Percentiles rank a stretch among this genome's conserved stretches.
Evolutionary conservation across 2,888 invertebrate genomes (phyloP).

Genomic region (Napeogenes sylphis): DNA sequence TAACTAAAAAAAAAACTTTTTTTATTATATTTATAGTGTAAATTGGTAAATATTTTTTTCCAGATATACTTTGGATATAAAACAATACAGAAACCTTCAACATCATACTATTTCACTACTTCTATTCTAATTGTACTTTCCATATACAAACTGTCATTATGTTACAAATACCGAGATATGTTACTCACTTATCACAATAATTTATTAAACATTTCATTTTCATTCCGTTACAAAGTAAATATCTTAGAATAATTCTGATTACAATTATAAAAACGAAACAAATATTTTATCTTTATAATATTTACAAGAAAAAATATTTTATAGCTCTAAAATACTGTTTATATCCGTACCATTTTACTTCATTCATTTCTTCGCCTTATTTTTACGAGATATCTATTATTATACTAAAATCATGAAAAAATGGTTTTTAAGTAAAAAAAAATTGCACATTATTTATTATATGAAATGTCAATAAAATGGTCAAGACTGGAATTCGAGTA

Average conservation of each 20-base stretch:
- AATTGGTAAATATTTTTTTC: no score
- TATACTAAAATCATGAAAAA: neutral
- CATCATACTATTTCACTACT: slow-evolving; percentile 7
- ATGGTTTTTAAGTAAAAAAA: neutral
- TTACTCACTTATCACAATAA: slow-evolving; percentile 43
- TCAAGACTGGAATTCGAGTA: slow-evolving; percentile 24
- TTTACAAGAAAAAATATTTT: no score
- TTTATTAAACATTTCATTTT: slow-evolving; percentile 17
- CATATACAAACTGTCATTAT: slow-evolving; percentile 34
- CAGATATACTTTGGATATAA: slow-evolving; percentile 12
- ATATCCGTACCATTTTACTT: neutral
- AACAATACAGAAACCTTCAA: slow-evolving; percentile 26
- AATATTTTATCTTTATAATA: no score
- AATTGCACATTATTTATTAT: neutral
- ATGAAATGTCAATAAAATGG: slow-evolving; percentile 10
- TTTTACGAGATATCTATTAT: neutral
- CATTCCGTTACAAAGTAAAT: slow-evolving; percentile 12
- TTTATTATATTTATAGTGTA: no score
- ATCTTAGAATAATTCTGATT: slow-evolving; percentile 2
- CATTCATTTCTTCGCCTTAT: neutral
- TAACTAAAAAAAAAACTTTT: no score
- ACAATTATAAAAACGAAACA: slow-evolving; percentile 7
- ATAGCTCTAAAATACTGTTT: slow-evolving; percentile 6
- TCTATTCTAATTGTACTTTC: slow-evolving; percentile 37
- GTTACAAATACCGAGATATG: slow-evolving; percentile 24